Evolutionary conservation across 2,113 vertebrate genomes (phyloP).

Genomic region (Laterallus jamaicensis): DNA sequence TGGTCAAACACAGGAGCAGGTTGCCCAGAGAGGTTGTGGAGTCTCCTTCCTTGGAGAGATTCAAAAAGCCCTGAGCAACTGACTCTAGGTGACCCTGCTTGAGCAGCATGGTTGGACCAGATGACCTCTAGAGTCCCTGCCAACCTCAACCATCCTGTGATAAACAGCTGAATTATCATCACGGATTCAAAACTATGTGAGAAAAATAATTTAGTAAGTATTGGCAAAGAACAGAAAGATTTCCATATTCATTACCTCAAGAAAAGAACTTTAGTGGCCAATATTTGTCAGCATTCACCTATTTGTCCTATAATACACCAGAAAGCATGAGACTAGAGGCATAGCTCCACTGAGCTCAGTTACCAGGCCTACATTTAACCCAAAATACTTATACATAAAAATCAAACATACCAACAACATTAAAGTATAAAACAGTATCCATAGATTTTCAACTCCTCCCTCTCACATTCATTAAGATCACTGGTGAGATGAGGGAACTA

Average conservation of each 20-base stretch:
- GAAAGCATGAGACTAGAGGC: background rate
- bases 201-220: background rate
- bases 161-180: background rate
- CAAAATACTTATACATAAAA: background rate
- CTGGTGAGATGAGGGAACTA: background rate
- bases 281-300: background rate
- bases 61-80: background rate
- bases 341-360: background rate
- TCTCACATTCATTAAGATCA: background rate
- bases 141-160: background rate
- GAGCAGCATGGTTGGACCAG: background rate
- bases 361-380: background rate
- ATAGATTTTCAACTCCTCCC: background rate
- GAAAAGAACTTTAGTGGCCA: background rate
- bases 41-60: background rate
- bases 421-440: background rate
- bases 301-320: background rate
- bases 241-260: background rate
- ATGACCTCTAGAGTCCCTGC: background rate
- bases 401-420: background rate
- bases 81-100: background rate
- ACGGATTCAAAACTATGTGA: fast-evolving
- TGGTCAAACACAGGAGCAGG: background rate
- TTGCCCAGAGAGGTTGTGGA: background rate
- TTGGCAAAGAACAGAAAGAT: background rate